Evolutionary conservation across 2,888 invertebrate species (phyloP), one percentile per base, ranked within the genome.

Genomic region (Chironomus riparius): DNA sequence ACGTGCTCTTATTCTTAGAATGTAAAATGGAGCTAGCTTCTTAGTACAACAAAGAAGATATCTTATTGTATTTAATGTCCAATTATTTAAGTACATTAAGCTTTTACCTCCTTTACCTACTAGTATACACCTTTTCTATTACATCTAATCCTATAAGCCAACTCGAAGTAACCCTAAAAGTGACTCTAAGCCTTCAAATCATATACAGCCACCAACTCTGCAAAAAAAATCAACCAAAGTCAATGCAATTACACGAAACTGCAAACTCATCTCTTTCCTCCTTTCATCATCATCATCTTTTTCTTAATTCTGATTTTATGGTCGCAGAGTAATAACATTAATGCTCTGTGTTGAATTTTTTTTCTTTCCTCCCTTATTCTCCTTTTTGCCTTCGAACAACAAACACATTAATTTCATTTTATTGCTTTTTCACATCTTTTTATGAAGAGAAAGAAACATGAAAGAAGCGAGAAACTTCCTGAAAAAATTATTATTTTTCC

Each of bases 351-450:
- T n/a, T 28, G 6, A 6, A 12, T 68, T 68, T 24, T 38, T 28
- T 69, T 24, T 24, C 10, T 56, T 18, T 21, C 21, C 18, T 22
- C 13, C 70, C 22, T 70, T 48, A 48, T 70, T 21, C 13, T 48
- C 4, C 68, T 47, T 38, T 12, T 68, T 68, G n/a, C 65, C 13
- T 65, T 13, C 50, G n/a, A 72, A 72, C 72, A 72, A 72, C 72
- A 72, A 72, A 72, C 72, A 72, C 72, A 72, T 72, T 72, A 72
- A 72, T 72, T 72, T 71, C 21, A 62, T 72, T 72, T 72, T 72
- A 72, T 72, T 72, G 18, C 71, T 24, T 56, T 56, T 56, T 56
- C 56, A 15, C 56, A 56, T 56, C 56, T 56, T 56, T 56, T 56
- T 56, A 56, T 18, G 18, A 56, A 18, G 18, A 15, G n/a, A n/a